Percentiles rank a stretch among this genome's conserved stretches.
phyloP scores from a whole-genome alignment of 1,140 invertebrate genomes.

The Drosophila tani region DNA sequence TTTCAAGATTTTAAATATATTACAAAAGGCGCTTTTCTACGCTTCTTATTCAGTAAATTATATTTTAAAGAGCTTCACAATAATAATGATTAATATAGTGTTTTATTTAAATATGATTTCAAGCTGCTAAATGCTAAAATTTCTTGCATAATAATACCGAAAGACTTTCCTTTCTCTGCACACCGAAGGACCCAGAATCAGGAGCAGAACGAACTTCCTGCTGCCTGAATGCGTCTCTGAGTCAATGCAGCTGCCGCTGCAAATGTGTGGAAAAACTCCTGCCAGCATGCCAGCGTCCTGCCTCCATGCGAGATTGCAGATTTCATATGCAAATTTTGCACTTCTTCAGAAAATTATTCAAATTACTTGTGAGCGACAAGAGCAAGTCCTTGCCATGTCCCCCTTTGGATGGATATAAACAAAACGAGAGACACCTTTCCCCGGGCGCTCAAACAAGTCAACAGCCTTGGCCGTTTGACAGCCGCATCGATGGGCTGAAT shows the following conservation, averaged over 20 bases:
- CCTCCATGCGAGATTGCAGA: constrained; percentile 68
- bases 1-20: no score
- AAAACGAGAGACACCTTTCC: constrained; percentile 54
- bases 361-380: constrained; percentile 67
- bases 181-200: constrained; percentile 36
- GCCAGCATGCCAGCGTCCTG: constrained; percentile 18
- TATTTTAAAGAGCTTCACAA: no score
- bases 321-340: constrained; percentile 80
- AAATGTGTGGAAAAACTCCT: constrained; percentile 59
- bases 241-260: constrained; percentile 59
- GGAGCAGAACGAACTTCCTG: constrained; percentile 47
- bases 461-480: constrained; percentile 66
- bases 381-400: constrained; percentile 25
- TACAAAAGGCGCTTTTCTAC: no score
- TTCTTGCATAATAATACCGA: no score
- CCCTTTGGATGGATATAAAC: constrained; percentile 35
- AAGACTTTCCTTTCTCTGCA: constrained; percentile 13
- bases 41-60: no score
- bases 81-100: no score
- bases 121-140: no score
- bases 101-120: no score
- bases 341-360: constrained; percentile 80
- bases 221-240: constrained; percentile 49
- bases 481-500: constrained; percentile 45
- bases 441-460: constrained; percentile 41